Conservation (phyloP, 2,797 vertebrate genomes). For the Pipistrellus pygmaeus region DNA sequence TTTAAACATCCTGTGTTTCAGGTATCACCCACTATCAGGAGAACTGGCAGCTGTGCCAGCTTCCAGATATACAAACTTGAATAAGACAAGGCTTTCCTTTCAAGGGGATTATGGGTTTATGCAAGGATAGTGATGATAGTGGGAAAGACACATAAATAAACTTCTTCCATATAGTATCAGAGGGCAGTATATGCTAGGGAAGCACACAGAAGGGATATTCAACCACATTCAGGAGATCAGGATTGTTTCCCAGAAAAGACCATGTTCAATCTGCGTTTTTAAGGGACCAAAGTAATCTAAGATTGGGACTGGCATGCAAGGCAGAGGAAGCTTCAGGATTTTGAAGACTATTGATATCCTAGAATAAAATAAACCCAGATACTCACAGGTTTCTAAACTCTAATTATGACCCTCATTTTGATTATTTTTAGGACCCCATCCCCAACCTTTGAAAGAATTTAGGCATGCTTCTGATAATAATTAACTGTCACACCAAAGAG, state of each 20-base stretch:
- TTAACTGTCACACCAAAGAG: neutral
- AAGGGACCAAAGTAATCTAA: neutral
- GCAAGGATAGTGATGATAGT: neutral
- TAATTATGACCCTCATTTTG: constrained; percentile 17
- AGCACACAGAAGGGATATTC: neutral
- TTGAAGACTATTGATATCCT: neutral
- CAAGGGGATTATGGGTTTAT: neutral
- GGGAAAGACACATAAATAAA: neutral
- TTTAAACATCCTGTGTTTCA: neutral
- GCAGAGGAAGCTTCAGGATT: neutral
- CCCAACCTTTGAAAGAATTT: neutral
- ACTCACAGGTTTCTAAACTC: neutral
- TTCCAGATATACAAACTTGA: neutral
- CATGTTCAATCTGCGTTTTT: neutral
- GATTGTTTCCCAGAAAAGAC: neutral
- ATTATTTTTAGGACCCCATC: neutral
- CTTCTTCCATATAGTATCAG: neutral
- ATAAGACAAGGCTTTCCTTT: neutral
- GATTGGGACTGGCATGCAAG: neutral
- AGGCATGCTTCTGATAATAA: neutral
- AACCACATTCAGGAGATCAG: neutral
- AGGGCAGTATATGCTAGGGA: neutral
- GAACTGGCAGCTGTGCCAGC: neutral
- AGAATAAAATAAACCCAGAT: neutral
- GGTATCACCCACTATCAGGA: neutral